These are phyloP conservation scores for Harpagoxenus sublaevis DNA, from an alignment of 2,888 invertebrate species.

Conservation along the genomic window DNA sequence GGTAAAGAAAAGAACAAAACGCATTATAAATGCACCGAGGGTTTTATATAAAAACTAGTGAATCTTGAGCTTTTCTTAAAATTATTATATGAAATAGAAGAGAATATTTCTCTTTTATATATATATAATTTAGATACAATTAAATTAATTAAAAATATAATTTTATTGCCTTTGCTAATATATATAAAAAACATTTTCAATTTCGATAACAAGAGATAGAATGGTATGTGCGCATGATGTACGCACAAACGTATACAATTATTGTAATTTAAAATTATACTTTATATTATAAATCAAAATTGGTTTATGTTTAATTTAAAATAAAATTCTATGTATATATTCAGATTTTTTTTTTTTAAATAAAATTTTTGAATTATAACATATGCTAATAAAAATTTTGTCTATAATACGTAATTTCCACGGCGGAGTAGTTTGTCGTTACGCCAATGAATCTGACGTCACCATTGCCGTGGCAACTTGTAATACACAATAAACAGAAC, in stretches of 20 bases:
- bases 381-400: neutral
- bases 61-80: neutral
- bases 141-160: conserved; percentile 4
- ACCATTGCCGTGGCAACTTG: neutral
- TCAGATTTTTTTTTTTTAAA: no score
- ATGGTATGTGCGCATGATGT: neutral
- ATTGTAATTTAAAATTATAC: conserved; percentile 1
- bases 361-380: neutral
- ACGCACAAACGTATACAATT: neutral
- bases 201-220: neutral
- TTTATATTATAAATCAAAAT: conserved; percentile 1
- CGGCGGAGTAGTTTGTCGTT: neutral
- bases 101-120: neutral
- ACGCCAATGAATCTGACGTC: conserved; percentile 23
- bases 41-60: neutral
- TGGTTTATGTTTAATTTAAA: neutral
- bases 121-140: neutral
- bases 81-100: neutral
- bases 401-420: neutral
- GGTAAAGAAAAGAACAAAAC: conserved; percentile 77
- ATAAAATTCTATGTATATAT: neutral
- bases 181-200: neutral
- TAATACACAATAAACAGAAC: conserved; percentile 67
- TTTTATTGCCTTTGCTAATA: neutral
- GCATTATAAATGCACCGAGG: neutral